Conservation (phyloP, 2,113 vertebrate genomes). For the Indicator indicator region DNA sequence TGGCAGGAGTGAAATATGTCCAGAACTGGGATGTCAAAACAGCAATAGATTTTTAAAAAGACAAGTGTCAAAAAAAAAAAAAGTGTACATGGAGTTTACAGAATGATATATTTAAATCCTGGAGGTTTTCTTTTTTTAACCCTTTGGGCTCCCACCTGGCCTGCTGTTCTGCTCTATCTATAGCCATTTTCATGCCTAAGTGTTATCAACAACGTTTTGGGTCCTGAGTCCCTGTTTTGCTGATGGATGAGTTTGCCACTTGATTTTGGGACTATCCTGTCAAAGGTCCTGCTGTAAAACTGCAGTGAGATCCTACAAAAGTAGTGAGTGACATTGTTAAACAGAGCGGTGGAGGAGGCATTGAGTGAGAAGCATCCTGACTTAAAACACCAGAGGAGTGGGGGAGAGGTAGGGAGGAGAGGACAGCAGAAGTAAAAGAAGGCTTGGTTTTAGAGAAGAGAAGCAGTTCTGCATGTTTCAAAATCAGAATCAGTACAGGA, state of each 20-base stretch:
- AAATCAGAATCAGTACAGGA: accelerated
- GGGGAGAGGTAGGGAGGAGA: background rate
- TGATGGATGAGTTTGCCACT: background rate
- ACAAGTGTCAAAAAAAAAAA: constrained; percentile 23
- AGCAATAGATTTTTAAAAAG: constrained; percentile 60
- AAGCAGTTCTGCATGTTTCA: background rate
- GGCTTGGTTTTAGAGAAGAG: background rate
- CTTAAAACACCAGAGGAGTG: background rate
- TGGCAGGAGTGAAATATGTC: constrained; percentile 53
- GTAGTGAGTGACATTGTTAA: background rate
- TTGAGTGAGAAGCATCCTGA: background rate
- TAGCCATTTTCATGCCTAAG: background rate
- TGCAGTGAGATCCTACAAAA: background rate
- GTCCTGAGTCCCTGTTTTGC: background rate
- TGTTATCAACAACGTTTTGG: background rate
- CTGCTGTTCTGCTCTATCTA: background rate
- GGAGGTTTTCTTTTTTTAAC: constrained; percentile 29
- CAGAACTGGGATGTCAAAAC: constrained; percentile 49
- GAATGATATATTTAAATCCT: constrained; percentile 8
- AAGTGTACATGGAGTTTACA: constrained; percentile 6
- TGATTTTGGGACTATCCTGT: background rate
- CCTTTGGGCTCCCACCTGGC: background rate
- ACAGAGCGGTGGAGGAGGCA: background rate
- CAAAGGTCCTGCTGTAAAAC: background rate
- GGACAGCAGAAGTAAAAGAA: background rate